phyloP scores from a whole-genome alignment of 2,797 vertebrate genomes.

The Distichodus sexfasciatus region DNA sequence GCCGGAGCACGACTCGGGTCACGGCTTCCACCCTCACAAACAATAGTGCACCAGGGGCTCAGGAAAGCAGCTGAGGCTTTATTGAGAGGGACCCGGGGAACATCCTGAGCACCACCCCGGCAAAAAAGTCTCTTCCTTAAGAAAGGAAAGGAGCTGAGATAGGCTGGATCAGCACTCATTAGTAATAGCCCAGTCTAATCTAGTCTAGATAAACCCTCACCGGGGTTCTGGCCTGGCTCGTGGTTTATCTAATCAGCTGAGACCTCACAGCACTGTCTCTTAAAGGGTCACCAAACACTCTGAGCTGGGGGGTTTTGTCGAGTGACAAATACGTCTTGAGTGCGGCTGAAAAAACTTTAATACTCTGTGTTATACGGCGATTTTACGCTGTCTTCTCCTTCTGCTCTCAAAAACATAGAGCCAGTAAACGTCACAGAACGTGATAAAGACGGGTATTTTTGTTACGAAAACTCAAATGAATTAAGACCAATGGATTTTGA shows the following conservation, averaged over 20 bases:
- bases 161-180: neutral
- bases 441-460: too few species aligned
- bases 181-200: conserved; percentile 1
- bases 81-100: conserved; percentile 7
- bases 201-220: conserved; percentile 17
- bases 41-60: conserved; percentile 17
- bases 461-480: too few species aligned
- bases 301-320: too few species aligned
- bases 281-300: conserved; percentile 4
- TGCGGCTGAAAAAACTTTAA: too few species aligned
- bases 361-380: too few species aligned
- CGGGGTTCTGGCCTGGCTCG: neutral
- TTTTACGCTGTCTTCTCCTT: too few species aligned
- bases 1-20: neutral
- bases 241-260: conserved; percentile 24
- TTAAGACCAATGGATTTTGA: too few species aligned
- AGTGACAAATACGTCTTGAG: too few species aligned
- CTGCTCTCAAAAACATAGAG: too few species aligned
- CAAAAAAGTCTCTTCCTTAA: conserved; percentile 6
- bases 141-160: neutral
- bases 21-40: conserved; percentile 31
- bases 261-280: conserved; percentile 20
- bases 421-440: too few species aligned
- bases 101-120: conserved; percentile 21
- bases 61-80: neutral